Conservation (phyloP, 2,113 vertebrate genomes). For the Neoarius graeffei region DNA sequence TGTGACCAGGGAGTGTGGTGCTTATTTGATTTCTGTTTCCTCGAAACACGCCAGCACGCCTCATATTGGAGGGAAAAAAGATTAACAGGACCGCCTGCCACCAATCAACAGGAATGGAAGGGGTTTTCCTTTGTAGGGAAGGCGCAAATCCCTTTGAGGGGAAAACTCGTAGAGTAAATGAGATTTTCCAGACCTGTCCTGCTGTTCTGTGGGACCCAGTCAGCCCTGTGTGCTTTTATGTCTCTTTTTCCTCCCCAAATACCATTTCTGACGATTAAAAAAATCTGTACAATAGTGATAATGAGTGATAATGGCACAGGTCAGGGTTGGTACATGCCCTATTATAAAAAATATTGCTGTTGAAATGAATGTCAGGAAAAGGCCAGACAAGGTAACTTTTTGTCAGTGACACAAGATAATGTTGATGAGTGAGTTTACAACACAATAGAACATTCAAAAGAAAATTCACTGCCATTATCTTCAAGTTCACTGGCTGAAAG, state of each 20-base stretch:
- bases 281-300: constrained; percentile 18
- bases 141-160: constrained; percentile 38
- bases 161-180: constrained; percentile 36
- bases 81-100: constrained; percentile 5
- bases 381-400: not conserved
- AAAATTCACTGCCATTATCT: not conserved
- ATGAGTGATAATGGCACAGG: constrained; percentile 24
- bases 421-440: constrained; percentile 25
- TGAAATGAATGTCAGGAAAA: constrained; percentile 11
- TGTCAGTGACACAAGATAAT: not conserved
- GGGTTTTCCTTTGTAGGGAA: constrained; percentile 28
- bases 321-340: constrained; percentile 10
- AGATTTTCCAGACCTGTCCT: constrained; percentile 43
- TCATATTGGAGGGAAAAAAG: constrained; percentile 25
- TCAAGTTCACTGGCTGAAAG: constrained; percentile 8
- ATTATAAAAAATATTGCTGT: not conserved
- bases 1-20: constrained; percentile 7
- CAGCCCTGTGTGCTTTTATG: not conserved
- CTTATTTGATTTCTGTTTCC: constrained; percentile 33
- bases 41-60: not conserved
- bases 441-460: not conserved
- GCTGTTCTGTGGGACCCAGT: constrained; percentile 16
- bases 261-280: not conserved
- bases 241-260: not conserved
- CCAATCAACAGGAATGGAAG: constrained; percentile 20